Base-by-base conservation (phyloP, 2,888 invertebrate genomes). In the Cataglyphis livida region DNA sequence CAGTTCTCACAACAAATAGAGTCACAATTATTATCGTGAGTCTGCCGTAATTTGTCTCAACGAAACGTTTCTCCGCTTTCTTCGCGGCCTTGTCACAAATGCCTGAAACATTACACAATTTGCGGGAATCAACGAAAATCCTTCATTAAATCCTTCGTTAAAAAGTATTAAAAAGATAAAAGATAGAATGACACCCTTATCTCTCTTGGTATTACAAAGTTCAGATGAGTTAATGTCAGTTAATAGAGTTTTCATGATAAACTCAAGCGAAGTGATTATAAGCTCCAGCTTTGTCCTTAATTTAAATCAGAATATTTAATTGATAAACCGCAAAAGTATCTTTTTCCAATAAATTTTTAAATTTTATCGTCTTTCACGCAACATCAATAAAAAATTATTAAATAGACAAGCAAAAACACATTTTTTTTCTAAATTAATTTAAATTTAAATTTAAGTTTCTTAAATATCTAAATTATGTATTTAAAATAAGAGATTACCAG, bases 21-120 rank as follows among this genome's bases (percentile, higher is more conserved):
- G 82, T 82, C 82, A 82, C 66, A 66, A 59, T 48, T 35, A 48
- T 61, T 32, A 73, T 21, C 59, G 44, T 35, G 35, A 79, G 59
- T 79, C 25, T 48, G 12, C 44, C 21, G 44, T 25, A 41, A 57
- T 32, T 71, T 18, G 44, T 35, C 59, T 71, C 59, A 71, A 59
- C 73, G 32, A 73, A 73, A 35, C 44, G 28, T 70, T 59, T 21
- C 41, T 28, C n/a, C n/a, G 25, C 15, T 44, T 38, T 59, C 73
- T 73, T 73, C 73, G 59, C 18, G 32, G 73, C 3, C 44, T 57
- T 21, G 25, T 35, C 35, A 59, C 18, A 32, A 32, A 73, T 15
- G 71, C 18, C 78, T 79, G 78, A 73, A 79, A 79, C 73, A 71
- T 44, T 32, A 73, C 18, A 59, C 32, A 18, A 70, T 78, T 59